Evolutionary conservation across 2,113 vertebrate species (phyloP).

Genomic region (Antidorcas marsupialis): DNA sequence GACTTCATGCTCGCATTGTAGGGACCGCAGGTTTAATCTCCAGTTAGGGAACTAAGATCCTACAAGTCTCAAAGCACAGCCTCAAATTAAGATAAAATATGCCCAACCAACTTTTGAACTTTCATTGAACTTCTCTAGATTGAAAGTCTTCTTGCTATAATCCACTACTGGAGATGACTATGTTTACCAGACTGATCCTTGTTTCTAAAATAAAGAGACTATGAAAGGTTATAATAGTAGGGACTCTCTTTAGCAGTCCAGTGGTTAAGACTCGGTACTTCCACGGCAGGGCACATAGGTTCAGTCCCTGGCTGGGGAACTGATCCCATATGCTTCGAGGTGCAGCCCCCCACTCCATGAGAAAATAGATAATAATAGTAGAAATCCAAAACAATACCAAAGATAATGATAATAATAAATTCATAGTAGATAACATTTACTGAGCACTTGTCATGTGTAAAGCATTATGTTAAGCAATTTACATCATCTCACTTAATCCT

Average conservation of each 20-base stretch:
- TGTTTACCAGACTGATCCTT: background rate
- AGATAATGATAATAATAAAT: background rate
- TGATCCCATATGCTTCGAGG: background rate
- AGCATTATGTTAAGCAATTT: background rate
- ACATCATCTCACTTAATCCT: background rate
- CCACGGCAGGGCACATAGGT: background rate
- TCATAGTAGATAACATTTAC: background rate
- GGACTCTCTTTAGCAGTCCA: background rate
- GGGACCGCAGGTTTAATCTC: background rate
- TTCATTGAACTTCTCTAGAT: background rate
- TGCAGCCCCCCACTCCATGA: fast-evolving
- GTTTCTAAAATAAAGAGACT: background rate
- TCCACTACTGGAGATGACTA: background rate
- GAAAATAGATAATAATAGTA: background rate
- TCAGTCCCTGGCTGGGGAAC: background rate
- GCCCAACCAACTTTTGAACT: background rate
- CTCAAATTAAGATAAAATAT: background rate
- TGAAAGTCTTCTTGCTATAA: background rate
- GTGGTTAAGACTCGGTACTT: background rate
- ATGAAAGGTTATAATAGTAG: background rate
- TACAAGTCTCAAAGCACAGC: background rate
- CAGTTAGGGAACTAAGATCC: background rate
- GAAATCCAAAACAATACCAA: background rate
- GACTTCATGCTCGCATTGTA: background rate
- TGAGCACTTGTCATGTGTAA: background rate